phyloP scores from a whole-genome alignment of 2,797 vertebrate genomes.

The Yasuhikotakia modesta region DNA sequence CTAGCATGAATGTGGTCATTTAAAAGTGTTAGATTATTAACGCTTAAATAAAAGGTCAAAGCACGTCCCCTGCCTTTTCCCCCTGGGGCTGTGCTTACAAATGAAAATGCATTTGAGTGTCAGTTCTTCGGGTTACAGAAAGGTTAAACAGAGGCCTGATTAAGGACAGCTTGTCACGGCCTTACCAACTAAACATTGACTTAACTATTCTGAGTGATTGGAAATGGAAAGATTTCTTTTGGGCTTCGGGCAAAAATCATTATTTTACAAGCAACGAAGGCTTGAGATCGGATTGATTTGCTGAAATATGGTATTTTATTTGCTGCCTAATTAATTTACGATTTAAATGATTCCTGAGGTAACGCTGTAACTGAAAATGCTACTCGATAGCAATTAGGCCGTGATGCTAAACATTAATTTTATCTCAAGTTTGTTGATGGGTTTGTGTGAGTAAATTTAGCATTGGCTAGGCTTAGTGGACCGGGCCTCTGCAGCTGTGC shows the following conservation, averaged over 20 bases:
- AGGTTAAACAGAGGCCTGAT: conserved; percentile 37
- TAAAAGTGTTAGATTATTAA: conserved; percentile 39
- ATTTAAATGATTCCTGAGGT: no score
- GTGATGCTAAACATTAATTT: neutral
- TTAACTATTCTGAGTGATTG: conserved; percentile 6
- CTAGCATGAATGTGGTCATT: conserved; percentile 18
- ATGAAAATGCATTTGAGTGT: conserved; percentile 34
- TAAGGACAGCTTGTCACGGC: conserved; percentile 27
- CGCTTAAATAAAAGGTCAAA: conserved; percentile 44
- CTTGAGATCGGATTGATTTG: no score
- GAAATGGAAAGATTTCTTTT: neutral
- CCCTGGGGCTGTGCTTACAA: conserved; percentile 18
- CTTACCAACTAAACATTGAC: neutral
- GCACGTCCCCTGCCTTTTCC: conserved; percentile 2
- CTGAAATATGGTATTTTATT: no score
- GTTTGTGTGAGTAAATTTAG: neutral
- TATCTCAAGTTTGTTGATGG: neutral
- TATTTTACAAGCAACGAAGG: no score
- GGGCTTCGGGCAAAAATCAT: neutral
- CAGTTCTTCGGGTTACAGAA: conserved; percentile 29
- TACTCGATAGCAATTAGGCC: neutral
- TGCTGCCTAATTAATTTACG: no score
- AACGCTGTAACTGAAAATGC: neutral
- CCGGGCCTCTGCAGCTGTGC: neutral
- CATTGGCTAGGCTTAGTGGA: neutral